Percentiles rank a stretch among this genome's conserved stretches.
These are phyloP conservation scores for Anguilla marmorata DNA, from an alignment of 2,797 vertebrate species.

Conservation along the genomic window DNA sequence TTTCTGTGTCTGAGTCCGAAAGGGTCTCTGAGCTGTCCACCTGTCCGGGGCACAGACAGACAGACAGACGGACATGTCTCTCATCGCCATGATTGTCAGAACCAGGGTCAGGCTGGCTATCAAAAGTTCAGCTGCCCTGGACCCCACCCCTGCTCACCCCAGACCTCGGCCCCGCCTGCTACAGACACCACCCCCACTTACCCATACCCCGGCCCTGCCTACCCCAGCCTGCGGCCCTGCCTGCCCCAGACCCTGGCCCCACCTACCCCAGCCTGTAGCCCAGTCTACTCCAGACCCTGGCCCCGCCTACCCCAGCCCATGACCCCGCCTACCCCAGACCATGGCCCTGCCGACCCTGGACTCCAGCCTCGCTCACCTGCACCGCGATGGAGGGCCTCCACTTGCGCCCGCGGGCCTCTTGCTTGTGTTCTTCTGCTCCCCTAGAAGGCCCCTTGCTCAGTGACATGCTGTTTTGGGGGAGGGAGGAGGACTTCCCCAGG, in stretches of 20 bases:
- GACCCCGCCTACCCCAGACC: background rate
- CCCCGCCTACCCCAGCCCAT: background rate
- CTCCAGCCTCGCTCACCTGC: constrained; percentile 75
- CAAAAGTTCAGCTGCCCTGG: background rate
- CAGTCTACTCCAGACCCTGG: background rate
- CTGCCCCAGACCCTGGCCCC: background rate
- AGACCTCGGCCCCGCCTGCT: background rate
- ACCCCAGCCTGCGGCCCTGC: background rate
- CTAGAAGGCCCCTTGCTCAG: constrained; percentile 75
- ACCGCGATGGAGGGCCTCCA: constrained; percentile 96
- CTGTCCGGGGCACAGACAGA: constrained; percentile 51
- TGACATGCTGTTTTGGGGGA: constrained; percentile 79
- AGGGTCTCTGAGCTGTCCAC: constrained; percentile 88
- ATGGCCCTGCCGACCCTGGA: background rate
- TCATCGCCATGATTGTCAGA: too few species aligned
- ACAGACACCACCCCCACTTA: background rate
- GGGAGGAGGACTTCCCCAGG: constrained; percentile 73
- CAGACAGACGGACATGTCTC: background rate
- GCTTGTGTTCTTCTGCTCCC: constrained; percentile 74
- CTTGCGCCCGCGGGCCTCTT: constrained; percentile 80
- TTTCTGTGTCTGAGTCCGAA: constrained; percentile 92
- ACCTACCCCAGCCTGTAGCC: background rate
- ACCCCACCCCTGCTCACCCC: background rate
- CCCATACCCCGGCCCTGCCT: too few species aligned
- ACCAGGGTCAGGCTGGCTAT: background rate